phyloP scores from a whole-genome alignment of 2,797 vertebrate genomes.

The Hippoglossus hippoglossus region DNA sequence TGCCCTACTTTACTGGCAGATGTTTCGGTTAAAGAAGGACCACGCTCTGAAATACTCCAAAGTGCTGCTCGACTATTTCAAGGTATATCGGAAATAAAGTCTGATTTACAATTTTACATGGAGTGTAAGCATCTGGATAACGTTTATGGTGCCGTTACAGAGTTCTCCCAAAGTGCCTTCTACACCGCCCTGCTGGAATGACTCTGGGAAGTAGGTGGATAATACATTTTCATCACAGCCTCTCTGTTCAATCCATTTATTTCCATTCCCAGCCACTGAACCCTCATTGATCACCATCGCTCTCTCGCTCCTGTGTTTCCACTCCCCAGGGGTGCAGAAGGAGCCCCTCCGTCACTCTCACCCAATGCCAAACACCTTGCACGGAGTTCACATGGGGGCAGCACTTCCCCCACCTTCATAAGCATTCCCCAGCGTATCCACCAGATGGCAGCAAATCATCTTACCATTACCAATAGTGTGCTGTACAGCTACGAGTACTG shows the following conservation, averaged over 20 bases:
- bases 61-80: slow-evolving; percentile 97
- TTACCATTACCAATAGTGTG: slow-evolving; percentile 98
- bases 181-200: slow-evolving; percentile 86
- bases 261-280: not conserved
- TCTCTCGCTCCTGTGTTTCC: slow-evolving; percentile 36
- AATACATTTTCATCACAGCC: not conserved
- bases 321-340: slow-evolving; percentile 84
- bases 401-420: slow-evolving; percentile 86
- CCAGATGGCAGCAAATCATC: slow-evolving; percentile 99
- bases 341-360: slow-evolving; percentile 86
- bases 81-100: slow-evolving; percentile 82
- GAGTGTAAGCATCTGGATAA: slow-evolving; percentile 2
- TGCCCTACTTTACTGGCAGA: slow-evolving; percentile 98
- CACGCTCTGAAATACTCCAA: slow-evolving; percentile 97
- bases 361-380: slow-evolving; percentile 86
- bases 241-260: slow-evolving; percentile 1
- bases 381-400: slow-evolving; percentile 86
- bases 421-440: slow-evolving; percentile 99
- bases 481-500: slow-evolving; percentile 99
- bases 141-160: slow-evolving; percentile 80
- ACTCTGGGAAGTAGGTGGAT: slow-evolving; percentile 91
- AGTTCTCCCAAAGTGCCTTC: slow-evolving; percentile 92
- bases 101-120: not conserved
- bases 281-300: not conserved
- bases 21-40: slow-evolving; percentile 98